A percentile compares a stretch with the other conserved stretches of the same genome.
Evolutionary conservation across 2,113 vertebrate genomes (phyloP).

Genomic region (Sinocyclocheilus anophthalmus): DNA sequence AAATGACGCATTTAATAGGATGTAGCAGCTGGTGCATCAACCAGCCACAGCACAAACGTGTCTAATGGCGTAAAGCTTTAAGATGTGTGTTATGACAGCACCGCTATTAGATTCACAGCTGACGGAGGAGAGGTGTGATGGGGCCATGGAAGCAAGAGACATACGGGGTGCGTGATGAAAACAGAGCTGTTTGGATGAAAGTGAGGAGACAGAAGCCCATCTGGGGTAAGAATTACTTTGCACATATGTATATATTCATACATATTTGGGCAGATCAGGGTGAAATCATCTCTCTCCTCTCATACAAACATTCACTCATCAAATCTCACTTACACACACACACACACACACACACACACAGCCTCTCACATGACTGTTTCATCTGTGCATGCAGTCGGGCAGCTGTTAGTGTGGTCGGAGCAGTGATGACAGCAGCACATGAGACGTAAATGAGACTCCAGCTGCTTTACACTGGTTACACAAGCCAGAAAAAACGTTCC

Average conservation of each 20-base stretch:
- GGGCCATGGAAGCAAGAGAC: slow-evolving; percentile 13
- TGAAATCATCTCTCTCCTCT: not conserved
- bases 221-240: slow-evolving; percentile 5
- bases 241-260: not conserved
- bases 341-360: not conserved
- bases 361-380: not conserved
- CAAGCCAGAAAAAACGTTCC: not conserved
- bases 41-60: not conserved
- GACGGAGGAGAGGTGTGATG: slow-evolving; percentile 13
- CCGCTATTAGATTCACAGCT: slow-evolving; percentile 18
- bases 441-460: slow-evolving; percentile 6
- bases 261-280: not conserved
- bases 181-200: not conserved
- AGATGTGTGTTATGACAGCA: slow-evolving; percentile 3
- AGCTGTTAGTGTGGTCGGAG: slow-evolving; percentile 14
- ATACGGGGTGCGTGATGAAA: not conserved
- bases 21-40: slow-evolving; percentile 49
- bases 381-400: not conserved
- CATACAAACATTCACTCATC: not conserved
- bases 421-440: slow-evolving; percentile 10
- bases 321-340: slow-evolving; percentile 6
- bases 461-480: not conserved
- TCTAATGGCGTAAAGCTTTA: slow-evolving; percentile 26
- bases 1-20: slow-evolving; percentile 40
- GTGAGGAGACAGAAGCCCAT: slow-evolving; percentile 6